phyloP scores from a whole-genome alignment of 2,888 invertebrate genomes.

The Syritta pipiens region DNA sequence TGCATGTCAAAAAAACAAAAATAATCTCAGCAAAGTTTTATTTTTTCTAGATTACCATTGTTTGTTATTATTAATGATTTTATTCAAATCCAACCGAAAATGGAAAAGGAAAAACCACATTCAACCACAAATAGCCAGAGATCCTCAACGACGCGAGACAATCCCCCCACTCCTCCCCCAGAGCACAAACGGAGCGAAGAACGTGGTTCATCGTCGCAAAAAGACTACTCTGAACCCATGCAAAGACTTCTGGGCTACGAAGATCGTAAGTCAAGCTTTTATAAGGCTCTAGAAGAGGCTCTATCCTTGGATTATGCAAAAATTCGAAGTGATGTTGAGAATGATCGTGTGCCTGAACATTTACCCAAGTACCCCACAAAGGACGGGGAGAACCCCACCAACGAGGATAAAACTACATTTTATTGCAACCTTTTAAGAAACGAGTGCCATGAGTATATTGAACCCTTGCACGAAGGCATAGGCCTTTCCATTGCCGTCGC shows the following conservation, averaged over 20 bases:
- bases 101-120: conserved; percentile 54
- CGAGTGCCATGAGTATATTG: conserved; percentile 76
- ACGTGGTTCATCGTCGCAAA: conserved; percentile 19
- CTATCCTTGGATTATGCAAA: conserved; percentile 71
- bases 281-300: conserved; percentile 73
- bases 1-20: too few relatives aligned
- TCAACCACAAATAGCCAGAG: conserved; percentile 43
- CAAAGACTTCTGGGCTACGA: conserved; percentile 73
- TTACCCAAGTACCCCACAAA: conserved; percentile 47
- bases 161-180: conserved; percentile 71
- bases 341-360: conserved; percentile 46
- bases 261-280: conserved; percentile 73
- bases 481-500: conserved; percentile 82
- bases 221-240: conserved; percentile 70
- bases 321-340: conserved; percentile 60
- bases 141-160: conserved; percentile 55
- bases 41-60: background rate
- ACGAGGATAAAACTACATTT: conserved; percentile 46
- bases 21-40: background rate
- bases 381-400: conserved; percentile 23
- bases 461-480: conserved; percentile 81
- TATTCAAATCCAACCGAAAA: conserved; percentile 34
- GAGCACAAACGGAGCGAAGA: conserved; percentile 40
- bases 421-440: conserved; percentile 74
- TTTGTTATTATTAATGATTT: background rate